phyloP scores from a whole-genome alignment of 2,113 vertebrate species.

The Proterorhinus semilunaris region DNA sequence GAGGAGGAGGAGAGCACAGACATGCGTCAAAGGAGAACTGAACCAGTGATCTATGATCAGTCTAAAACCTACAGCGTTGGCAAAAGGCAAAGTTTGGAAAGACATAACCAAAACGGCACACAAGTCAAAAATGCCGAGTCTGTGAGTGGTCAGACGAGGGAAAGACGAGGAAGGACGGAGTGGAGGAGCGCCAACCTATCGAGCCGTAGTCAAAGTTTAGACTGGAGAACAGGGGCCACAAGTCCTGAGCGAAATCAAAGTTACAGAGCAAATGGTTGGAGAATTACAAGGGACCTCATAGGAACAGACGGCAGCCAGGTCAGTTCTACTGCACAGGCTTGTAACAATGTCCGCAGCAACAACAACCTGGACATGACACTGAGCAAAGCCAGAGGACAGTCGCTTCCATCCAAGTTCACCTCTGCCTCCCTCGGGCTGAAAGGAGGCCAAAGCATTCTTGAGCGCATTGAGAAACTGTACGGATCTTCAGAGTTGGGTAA shows the following conservation, averaged over 20 bases:
- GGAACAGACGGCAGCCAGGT: constrained; percentile 12
- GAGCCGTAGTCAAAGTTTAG: constrained; percentile 68
- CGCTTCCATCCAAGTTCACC: constrained; percentile 56
- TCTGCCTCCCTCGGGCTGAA: constrained; percentile 32
- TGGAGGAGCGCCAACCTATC: constrained; percentile 27
- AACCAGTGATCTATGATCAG: constrained; percentile 21
- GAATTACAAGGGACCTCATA: constrained; percentile 12
- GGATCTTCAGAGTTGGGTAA: constrained; percentile 36
- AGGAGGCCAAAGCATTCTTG: constrained; percentile 63
- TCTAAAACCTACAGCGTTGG: background rate
- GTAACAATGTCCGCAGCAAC: constrained; percentile 13
- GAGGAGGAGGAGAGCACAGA: constrained; percentile 3
- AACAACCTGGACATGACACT: constrained; percentile 18
- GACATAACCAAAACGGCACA: constrained; percentile 25
- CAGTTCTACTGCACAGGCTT: constrained; percentile 24
- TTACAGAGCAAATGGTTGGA: background rate
- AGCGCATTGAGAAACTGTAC: constrained; percentile 71
- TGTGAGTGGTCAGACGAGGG: constrained; percentile 14
- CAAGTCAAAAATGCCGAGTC: constrained; percentile 20
- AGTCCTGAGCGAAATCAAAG: constrained; percentile 3
- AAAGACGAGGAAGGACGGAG: constrained; percentile 44
- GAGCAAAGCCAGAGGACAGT: constrained; percentile 39
- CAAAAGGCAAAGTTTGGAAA: constrained; percentile 26
- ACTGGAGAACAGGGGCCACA: constrained; percentile 39
- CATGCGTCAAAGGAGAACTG: background rate